Conservation (phyloP, 2,797 vertebrate genomes). For the Triplophysa bombifrons region DNA sequence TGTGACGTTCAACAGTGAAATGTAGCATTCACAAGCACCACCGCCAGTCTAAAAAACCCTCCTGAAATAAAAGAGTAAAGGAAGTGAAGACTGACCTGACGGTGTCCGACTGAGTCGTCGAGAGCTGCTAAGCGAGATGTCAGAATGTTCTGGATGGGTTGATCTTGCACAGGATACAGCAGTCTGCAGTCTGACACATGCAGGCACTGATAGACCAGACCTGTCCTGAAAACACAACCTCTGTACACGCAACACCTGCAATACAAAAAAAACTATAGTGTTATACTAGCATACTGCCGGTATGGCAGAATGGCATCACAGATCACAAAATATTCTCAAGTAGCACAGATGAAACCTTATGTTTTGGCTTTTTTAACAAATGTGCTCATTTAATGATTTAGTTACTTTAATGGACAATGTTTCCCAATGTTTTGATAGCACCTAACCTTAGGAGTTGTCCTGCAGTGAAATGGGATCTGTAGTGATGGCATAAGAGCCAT, state of each 20-base stretch:
- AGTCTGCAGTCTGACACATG: slow-evolving; percentile 84
- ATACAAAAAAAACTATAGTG: slow-evolving; percentile 3
- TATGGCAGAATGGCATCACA: no score
- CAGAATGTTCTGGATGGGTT: slow-evolving; percentile 38
- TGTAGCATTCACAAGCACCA: no score
- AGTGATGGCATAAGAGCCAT: slow-evolving; percentile 86
- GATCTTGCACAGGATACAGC: slow-evolving; percentile 62
- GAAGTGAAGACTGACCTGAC: slow-evolving; percentile 18
- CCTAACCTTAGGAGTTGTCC: slow-evolving; percentile 82
- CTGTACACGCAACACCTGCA: slow-evolving; percentile 84
- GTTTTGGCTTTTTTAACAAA: no score
- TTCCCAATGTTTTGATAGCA: neutral
- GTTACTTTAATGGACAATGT: neutral
- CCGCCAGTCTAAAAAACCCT: no score
- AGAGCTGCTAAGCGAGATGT: neutral
- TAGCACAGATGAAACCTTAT: no score
- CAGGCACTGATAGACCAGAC: slow-evolving; percentile 78
- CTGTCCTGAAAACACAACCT: slow-evolving; percentile 76
- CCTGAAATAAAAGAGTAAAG: neutral
- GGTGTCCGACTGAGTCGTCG: no score
- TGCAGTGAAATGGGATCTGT: slow-evolving; percentile 80
- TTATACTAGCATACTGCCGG: no score
- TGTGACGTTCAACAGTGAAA: neutral
- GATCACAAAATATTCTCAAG: no score
- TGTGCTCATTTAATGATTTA: neutral